These are phyloP conservation scores for Rhingia rostrata DNA, from an alignment of 2,888 invertebrate species.

Conservation along the genomic window DNA sequence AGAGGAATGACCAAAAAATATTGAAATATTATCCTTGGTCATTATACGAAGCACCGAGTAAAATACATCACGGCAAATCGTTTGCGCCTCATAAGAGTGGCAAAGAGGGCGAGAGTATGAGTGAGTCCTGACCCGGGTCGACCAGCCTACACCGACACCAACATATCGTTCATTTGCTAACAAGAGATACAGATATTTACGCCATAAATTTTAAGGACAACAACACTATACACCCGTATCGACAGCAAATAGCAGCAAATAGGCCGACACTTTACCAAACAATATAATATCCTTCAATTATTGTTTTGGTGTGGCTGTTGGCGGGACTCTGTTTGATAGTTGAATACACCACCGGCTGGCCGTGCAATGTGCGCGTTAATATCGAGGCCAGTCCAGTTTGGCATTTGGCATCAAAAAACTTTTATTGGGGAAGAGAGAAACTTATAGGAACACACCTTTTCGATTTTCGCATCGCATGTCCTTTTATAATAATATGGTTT, in stretches of 20 bases:
- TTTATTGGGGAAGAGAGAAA: conserved; percentile 29
- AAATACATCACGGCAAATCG: conserved; percentile 74
- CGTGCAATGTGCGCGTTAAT: conserved; percentile 20
- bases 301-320: conserved; percentile 56
- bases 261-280: conserved; percentile 69
- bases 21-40: conserved; percentile 74
- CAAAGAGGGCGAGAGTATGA: conserved; percentile 32
- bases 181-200: conserved; percentile 58
- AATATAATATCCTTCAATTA: conserved; percentile 64
- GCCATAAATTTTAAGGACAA: conserved; percentile 63
- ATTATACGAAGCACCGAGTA: conserved; percentile 71
- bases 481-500: conserved; percentile 62
- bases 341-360: conserved; percentile 11
- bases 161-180: no score
- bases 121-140: conserved; percentile 35
- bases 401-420: conserved; percentile 51
- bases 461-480: conserved; percentile 60
- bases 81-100: conserved; percentile 38
- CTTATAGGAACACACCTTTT: conserved; percentile 51
- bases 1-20: conserved; percentile 70
- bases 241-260: conserved; percentile 63
- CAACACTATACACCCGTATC: conserved; percentile 34
- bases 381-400: conserved; percentile 33
- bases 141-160: conserved; percentile 8
- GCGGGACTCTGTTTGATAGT: conserved; percentile 33